Evolutionary conservation across 2,888 invertebrate genomes (phyloP), one percentile per base, ranked within the genome.

Genomic region (Acanthosepion esculentum): DNA sequence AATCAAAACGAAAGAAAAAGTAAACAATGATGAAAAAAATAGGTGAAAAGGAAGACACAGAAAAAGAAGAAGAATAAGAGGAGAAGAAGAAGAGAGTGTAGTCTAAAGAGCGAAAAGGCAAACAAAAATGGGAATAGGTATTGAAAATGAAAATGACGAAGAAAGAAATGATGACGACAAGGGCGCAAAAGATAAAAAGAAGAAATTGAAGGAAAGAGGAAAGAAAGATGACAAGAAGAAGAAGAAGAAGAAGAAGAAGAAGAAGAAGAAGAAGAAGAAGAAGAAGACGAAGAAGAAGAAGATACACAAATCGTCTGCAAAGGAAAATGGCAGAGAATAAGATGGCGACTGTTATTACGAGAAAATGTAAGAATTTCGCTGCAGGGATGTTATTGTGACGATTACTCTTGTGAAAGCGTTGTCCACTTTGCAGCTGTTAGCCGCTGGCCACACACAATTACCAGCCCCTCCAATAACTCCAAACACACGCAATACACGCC

Each of bases 341-440:
- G n/a, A 78, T 78, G 78, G 78, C n/a, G 78, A n/a, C n/a, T 33
- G 33, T 78, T 78, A 78, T 78, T n/a, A 59, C 23, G 59, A 59
- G 59, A 78, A 78, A 78, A 78, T 78, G 78, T 78, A 78, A n/a
- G 78, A 78, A 78, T 78, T 78, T 78, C n/a, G 78, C 78, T 78
- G 78, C 78, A 78, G 78, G 78, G 78, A 78, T 78, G n/a, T 78
- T 78, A n/a, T 78, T 78, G 78, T 33, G 78, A 78, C n/a, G 78
- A 78, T 78, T 78, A 78, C n/a, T 78, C 78, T n/a, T 78, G 78
- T 78, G 78, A 78, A 78, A 78, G 78, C 78, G 78, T 78, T 33
- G 78, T 78, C 78, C 78, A 78, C 78, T 78, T 78, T 78, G 78
- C 78, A 78, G 78, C 78, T 78, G 78, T 78, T 78, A 78, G 78